phyloP scores from a whole-genome alignment of 2,113 vertebrate species.

The Rhinolophus sinicus region DNA sequence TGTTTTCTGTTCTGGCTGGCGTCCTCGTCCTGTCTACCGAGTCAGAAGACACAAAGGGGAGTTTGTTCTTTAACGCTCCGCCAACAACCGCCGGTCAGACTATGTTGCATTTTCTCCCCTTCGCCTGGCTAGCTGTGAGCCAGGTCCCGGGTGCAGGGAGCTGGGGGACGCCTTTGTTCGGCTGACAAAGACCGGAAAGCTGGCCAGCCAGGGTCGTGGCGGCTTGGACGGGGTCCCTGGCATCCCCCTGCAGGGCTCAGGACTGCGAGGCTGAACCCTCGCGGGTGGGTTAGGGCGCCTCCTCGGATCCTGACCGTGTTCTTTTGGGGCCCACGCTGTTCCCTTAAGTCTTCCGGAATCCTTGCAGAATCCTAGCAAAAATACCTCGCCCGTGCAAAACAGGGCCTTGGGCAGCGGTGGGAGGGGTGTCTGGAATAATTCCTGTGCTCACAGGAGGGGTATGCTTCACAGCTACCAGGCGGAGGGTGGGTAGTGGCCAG shows the following conservation, averaged over 20 bases:
- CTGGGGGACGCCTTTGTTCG: not conserved
- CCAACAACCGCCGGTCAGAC: not conserved
- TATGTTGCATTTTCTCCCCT: not conserved
- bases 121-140: not conserved
- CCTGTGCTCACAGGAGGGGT: too few species aligned
- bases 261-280: not conserved
- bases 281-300: accelerated
- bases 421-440: not conserved
- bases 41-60: not conserved
- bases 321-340: not conserved
- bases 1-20: not conserved
- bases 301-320: not conserved
- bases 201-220: accelerated
- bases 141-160: not conserved
- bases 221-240: not conserved
- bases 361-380: not conserved
- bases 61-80: not conserved
- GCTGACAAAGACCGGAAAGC: not conserved
- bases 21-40: not conserved
- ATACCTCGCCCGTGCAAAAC: not conserved
- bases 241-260: accelerated
- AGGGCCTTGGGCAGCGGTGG: not conserved
- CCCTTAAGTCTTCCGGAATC: not conserved
- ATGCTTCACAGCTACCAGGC: accelerated
- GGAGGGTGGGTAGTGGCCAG: accelerated